Evolutionary conservation across 2,888 invertebrate genomes (phyloP), one percentile per base, ranked within the genome.

Genomic region (Stictocephala bisonia): DNA sequence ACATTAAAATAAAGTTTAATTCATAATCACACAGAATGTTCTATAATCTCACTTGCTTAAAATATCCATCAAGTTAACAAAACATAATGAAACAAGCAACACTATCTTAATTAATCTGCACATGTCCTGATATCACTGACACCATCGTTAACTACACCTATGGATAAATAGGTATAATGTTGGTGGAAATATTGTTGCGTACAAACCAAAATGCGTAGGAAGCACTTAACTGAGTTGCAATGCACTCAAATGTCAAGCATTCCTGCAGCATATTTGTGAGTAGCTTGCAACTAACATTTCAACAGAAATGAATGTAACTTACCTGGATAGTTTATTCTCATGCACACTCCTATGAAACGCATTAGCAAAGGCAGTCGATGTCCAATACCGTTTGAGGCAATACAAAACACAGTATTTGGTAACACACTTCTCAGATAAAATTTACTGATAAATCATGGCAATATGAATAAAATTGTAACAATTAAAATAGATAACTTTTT

Each of bases 401-500:
- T 56, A 56, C 56, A 56, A 56, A 56, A 56, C 56, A 56, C 60
- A 40, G 29, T 29, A 50, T 51, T 69, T 69, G 69, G 69, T 69
- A 69, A 69, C 69, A 69, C 69, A 40, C 69, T 40, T 69, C 56
- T 69, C 56, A 40, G 51, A 51, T 69, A 69, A 53, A 51, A 53
- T 69, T 53, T 53, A 51, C 51, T 31, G 29, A 26, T 40, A 24
- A 69, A 69, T 50, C 41, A 51, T 69, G 56, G 51, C 29, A 22
- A 22, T 69, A 69, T 50, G 69, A 69, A 53, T 69, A 69, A 69
- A 69, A 69, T 40, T 68, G 26, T 27, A 69, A 69, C 70, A 58
- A 71, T 53, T 70, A 71, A 56, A 71, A 71, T 56, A 71, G 70
- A 71, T 71, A 71, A 58, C 41, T 40, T 58, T 71, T 71, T 40